Evolutionary conservation across 2,797 vertebrate genomes (phyloP).

Genomic region (Furcifer pardalis): DNA sequence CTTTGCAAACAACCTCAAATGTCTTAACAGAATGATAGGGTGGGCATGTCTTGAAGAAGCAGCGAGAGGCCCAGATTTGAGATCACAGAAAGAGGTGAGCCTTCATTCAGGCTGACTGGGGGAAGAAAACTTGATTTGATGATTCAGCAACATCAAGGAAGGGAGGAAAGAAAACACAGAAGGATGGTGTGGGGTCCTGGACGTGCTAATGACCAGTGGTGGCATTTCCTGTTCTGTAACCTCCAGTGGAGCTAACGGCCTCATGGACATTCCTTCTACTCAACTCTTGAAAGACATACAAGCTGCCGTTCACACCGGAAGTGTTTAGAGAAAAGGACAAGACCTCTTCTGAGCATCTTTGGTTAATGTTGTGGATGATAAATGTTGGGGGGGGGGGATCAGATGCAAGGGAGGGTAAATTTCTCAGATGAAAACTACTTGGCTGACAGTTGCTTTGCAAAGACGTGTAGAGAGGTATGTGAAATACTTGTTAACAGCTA

Average conservation of each 20-base stretch:
- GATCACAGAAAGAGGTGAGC: background rate
- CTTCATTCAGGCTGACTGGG: background rate
- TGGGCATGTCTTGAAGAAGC: background rate
- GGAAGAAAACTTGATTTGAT: background rate
- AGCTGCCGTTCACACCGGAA: background rate
- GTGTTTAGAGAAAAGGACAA: background rate
- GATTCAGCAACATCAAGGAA: background rate
- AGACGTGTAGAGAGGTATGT: too few species aligned
- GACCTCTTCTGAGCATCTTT: too few species aligned
- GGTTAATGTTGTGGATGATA: background rate
- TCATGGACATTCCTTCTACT: background rate
- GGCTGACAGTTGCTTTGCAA: too few species aligned
- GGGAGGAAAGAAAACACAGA: background rate
- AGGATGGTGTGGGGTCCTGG: background rate
- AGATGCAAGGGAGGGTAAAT: too few species aligned
- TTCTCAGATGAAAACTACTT: too few species aligned
- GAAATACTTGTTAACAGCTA: too few species aligned
- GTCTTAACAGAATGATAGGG: background rate
- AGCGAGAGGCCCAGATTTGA: background rate
- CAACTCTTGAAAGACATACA: background rate
- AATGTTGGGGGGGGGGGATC: too few species aligned
- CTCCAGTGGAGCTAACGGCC: background rate
- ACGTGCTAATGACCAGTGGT: background rate
- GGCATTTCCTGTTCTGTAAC: background rate
- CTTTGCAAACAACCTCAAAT: background rate